A percentile compares a stretch with the other conserved stretches of the same genome.
phyloP scores from a whole-genome alignment of 2,113 vertebrate species.

The Lanius collurio region DNA sequence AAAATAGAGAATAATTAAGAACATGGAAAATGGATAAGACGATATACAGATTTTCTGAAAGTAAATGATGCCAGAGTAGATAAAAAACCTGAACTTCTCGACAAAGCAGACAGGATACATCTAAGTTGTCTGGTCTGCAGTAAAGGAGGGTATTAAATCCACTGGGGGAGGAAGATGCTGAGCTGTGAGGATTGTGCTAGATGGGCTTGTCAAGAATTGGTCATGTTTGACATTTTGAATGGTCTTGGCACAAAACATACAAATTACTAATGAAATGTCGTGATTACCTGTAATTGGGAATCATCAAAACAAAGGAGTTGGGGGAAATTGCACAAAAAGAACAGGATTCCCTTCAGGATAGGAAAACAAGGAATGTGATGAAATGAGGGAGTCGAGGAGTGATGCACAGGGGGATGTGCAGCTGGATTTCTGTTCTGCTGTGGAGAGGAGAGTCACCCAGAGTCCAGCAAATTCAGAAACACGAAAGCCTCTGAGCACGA shows the following conservation, averaged over 20 bases:
- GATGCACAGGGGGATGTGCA: not conserved
- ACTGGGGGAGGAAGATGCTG: not conserved
- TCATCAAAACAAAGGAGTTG: not conserved
- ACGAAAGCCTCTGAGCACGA: rapidly evolving
- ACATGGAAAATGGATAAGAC: not conserved
- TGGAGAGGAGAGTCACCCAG: not conserved
- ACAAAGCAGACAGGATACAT: not conserved
- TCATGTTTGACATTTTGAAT: not conserved
- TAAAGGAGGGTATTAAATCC: not conserved
- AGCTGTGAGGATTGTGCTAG: not conserved
- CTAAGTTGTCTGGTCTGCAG: not conserved
- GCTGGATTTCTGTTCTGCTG: not conserved
- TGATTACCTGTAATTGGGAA: not conserved
- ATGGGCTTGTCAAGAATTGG: not conserved
- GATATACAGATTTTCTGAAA: conserved; percentile 1
- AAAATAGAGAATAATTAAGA: conserved; percentile 35
- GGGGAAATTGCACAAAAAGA: not conserved
- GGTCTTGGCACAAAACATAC: not conserved
- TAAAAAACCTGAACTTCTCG: conserved; percentile 15
- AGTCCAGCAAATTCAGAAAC: not conserved
- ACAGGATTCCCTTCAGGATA: not conserved
- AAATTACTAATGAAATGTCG: not conserved
- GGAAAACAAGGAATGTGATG: not conserved
- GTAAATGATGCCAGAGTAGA: not conserved
- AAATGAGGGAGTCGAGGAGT: not conserved